Evolutionary conservation across 2,888 invertebrate genomes (phyloP).

Genomic region (Lagria hirta): DNA sequence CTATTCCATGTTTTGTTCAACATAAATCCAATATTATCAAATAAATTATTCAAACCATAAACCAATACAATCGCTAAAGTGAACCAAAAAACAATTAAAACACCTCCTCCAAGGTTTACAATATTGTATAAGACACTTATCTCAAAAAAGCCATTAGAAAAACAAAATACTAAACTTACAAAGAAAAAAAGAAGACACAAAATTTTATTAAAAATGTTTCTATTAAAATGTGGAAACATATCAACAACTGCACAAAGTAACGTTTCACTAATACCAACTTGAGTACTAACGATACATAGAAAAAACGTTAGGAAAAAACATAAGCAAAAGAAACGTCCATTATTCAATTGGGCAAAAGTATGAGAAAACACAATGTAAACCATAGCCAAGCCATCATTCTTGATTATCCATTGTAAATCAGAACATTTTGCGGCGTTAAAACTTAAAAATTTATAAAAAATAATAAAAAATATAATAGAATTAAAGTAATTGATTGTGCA

Average conservation of each 20-base stretch:
- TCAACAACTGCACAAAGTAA: constrained; percentile 20
- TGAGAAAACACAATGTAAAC: constrained; percentile 23
- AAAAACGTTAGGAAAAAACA: constrained; percentile 25
- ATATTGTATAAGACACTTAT: constrained; percentile 6
- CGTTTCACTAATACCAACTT: constrained; percentile 18
- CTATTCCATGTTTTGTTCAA: no score
- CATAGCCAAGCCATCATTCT: constrained; percentile 9
- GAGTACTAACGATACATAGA: constrained; percentile 22
- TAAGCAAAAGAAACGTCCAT: constrained; percentile 19
- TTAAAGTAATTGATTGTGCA: constrained; percentile 13
- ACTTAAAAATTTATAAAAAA: constrained; percentile 12
- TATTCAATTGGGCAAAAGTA: constrained; percentile 13
- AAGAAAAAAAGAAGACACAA: constrained; percentile 13
- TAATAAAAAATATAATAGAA: constrained; percentile 12
- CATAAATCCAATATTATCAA: constrained; percentile 17
- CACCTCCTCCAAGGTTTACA: no score
- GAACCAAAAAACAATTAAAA: constrained; percentile 13
- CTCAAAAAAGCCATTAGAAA: constrained; percentile 14
- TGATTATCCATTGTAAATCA: constrained; percentile 1
- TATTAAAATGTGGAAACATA: constrained; percentile 13
- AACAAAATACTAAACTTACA: constrained; percentile 19
- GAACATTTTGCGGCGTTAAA: neutral
- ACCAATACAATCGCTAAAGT: constrained; percentile 14
- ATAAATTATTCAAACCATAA: constrained; percentile 17
- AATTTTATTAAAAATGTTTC: constrained; percentile 18